Percentiles rank a stretch among this genome's conserved stretches.
phyloP scores from a whole-genome alignment of 2,113 vertebrate genomes.

The Nicator chloris region DNA sequence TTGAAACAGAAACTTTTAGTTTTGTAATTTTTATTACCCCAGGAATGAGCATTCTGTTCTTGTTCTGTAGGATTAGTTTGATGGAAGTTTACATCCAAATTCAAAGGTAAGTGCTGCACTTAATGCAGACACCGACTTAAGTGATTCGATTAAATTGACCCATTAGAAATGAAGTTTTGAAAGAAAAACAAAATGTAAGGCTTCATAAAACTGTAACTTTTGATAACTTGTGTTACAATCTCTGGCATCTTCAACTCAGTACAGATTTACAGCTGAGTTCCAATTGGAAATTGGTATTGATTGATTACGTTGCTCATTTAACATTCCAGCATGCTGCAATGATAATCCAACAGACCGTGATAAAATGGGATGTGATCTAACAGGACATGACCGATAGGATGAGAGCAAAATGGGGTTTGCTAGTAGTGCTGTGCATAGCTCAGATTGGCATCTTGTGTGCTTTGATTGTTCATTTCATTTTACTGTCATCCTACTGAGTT shows the following conservation, averaged over 20 bases:
- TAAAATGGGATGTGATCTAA: conserved; percentile 51
- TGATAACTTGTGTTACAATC: not conserved
- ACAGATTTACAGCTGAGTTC: conserved; percentile 4
- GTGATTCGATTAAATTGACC: not conserved
- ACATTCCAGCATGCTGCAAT: conserved; percentile 44
- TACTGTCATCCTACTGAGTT: conserved; percentile 63
- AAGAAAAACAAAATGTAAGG: not conserved
- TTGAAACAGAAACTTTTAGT: not conserved
- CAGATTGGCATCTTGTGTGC: conserved; percentile 38
- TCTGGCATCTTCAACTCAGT: not conserved
- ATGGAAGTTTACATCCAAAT: conserved; percentile 2
- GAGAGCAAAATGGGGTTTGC: not conserved
- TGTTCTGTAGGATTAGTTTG: conserved; percentile 10
- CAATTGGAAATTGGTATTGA: conserved; percentile 23
- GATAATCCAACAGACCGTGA: conserved; percentile 34
- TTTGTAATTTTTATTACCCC: not conserved
- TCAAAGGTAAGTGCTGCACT: not conserved
- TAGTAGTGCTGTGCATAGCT: conserved; percentile 28
- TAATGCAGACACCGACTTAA: not conserved
- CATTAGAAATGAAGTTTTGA: not conserved
- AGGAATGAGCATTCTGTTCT: not conserved
- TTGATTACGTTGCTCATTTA: conserved; percentile 47
- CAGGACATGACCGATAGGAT: conserved; percentile 35
- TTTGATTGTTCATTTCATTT: conserved; percentile 69
- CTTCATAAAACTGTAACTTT: not conserved